These are phyloP conservation scores for Tachina fera DNA, from an alignment of 2,888 invertebrate species.

Conservation along the genomic window DNA sequence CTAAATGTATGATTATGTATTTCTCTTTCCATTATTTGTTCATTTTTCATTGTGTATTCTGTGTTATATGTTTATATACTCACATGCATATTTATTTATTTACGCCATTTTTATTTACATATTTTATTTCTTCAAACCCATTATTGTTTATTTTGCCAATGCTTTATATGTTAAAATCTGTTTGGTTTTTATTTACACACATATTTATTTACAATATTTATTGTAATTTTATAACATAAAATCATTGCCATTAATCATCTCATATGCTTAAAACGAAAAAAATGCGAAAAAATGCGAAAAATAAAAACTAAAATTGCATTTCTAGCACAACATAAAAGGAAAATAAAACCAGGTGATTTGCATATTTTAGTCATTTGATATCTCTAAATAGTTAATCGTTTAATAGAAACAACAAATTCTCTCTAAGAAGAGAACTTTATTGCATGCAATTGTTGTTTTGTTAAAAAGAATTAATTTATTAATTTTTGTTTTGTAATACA, in stretches of 20 bases:
- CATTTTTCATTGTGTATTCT: conserved; percentile 17
- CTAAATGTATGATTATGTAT: conserved; percentile 8
- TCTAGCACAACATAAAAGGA: conserved; percentile 85
- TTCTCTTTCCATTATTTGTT: conserved; percentile 10
- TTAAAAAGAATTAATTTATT: conserved; percentile 52
- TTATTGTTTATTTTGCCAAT: neutral
- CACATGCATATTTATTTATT: too few species aligned
- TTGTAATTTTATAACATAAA: conserved; percentile 29
- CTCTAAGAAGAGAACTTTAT: conserved; percentile 17
- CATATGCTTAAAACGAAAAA: conserved; percentile 47
- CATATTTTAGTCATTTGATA: conserved; percentile 53
- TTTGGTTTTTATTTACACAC: too few species aligned
- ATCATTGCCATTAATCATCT: neutral
- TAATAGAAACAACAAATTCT: conserved; percentile 6
- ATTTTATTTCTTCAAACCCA: conserved; percentile 4
- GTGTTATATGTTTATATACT: neutral
- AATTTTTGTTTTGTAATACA: neutral
- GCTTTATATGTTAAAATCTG: too few species aligned
- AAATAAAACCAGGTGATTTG: conserved; percentile 83
- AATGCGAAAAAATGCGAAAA: conserved; percentile 36
- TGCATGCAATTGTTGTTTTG: conserved; percentile 57
- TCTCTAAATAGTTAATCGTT: conserved; percentile 11
- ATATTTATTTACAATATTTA: neutral
- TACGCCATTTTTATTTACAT: too few species aligned
- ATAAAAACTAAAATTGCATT: conserved; percentile 53